These are phyloP conservation scores for Nannoperca obscura DNA, from an alignment of 2,797 vertebrate genomes.

Conservation along the genomic window DNA sequence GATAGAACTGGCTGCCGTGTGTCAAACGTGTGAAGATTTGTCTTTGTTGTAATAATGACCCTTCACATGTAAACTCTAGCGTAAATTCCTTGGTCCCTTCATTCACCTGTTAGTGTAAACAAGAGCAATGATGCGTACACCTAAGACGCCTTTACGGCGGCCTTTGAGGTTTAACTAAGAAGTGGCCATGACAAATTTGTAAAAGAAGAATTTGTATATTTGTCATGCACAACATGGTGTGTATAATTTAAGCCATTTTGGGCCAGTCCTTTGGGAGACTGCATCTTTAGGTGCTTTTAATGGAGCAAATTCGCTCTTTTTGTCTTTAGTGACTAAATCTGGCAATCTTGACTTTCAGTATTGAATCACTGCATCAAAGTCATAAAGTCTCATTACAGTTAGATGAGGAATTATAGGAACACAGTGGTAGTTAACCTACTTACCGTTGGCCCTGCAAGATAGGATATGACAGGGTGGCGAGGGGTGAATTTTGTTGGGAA, in stretches of 20 bases:
- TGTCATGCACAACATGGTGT: background rate
- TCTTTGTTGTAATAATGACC: conserved; percentile 36
- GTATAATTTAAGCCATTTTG: background rate
- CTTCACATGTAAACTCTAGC: conserved; percentile 43
- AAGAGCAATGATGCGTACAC: background rate
- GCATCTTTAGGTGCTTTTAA: conserved; percentile 77
- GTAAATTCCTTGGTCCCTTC: conserved; percentile 25
- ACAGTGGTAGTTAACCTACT: conserved; percentile 70
- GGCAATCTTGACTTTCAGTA: conserved; percentile 49
- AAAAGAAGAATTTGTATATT: background rate
- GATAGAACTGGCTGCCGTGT: conserved; percentile 34
- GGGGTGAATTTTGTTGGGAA: conserved; percentile 67
- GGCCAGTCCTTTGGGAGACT: conserved; percentile 67
- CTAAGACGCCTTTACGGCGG: background rate
- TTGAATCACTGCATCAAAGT: conserved; percentile 68
- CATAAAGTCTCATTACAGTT: conserved; percentile 34
- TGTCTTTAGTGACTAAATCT: conserved; percentile 53
- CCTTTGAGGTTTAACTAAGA: background rate
- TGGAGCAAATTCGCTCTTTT: conserved; percentile 49
- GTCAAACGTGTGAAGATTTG: conserved; percentile 54
- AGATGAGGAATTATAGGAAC: conserved; percentile 51
- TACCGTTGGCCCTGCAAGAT: conserved; percentile 73
- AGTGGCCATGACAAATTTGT: background rate
- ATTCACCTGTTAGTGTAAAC: conserved; percentile 17
- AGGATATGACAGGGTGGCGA: conserved; percentile 55